A percentile compares a stretch with the other conserved stretches of the same genome.
Evolutionary conservation across 2,113 vertebrate species (phyloP).

Genomic region (Chroicocephalus ridibundus): DNA sequence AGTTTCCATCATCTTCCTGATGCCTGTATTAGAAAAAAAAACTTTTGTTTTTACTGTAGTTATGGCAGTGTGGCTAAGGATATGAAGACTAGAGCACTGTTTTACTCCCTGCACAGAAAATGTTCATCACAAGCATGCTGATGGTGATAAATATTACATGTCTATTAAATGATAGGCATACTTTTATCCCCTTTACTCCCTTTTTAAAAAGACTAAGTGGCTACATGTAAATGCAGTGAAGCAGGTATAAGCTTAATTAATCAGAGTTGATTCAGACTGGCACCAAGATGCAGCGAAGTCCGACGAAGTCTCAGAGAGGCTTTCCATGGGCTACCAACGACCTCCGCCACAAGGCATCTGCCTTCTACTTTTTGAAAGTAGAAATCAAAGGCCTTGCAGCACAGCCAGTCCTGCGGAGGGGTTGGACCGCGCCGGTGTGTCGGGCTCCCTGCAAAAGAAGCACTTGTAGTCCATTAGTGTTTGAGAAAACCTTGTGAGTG

Average conservation of each 20-base stretch:
- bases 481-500: constrained; percentile 50
- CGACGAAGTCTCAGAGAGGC: constrained; percentile 43
- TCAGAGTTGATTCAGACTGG: constrained; percentile 68
- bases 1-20: constrained; percentile 63
- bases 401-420: background rate
- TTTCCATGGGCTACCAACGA: background rate
- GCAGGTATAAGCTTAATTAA: constrained; percentile 69
- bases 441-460: constrained; percentile 23
- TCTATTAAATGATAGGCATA: constrained; percentile 77
- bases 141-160: constrained; percentile 72
- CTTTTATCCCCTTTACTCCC: constrained; percentile 71
- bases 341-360: background rate
- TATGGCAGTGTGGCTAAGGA: constrained; percentile 67
- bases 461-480: constrained; percentile 76
- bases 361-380: constrained; percentile 37
- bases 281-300: constrained; percentile 60
- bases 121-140: constrained; percentile 78
- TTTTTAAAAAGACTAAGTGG: constrained; percentile 70
- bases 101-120: constrained; percentile 67
- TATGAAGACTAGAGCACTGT: constrained; percentile 55
- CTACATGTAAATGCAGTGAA: constrained; percentile 76
- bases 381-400: constrained; percentile 22
- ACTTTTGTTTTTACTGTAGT: constrained; percentile 54
- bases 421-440: background rate
- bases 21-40: constrained; percentile 62